Evolutionary conservation across 2,888 invertebrate species (phyloP), one percentile per base, ranked within the genome.

Genomic region (Celastrina argiolus): DNA sequence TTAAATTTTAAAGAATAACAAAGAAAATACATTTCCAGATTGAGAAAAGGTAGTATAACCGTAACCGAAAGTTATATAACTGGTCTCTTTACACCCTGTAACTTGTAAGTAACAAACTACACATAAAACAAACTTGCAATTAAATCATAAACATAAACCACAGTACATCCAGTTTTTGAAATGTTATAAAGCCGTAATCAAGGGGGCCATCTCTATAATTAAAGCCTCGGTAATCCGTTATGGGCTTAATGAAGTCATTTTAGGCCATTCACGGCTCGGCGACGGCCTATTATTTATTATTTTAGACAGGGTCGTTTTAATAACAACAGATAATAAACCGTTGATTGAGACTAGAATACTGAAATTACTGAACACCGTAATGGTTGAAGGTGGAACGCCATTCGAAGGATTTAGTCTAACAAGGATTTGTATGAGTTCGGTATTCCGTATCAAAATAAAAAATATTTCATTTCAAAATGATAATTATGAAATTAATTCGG

Each of bases 231-330:
- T 39, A 18, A 39, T 39, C 39, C 34, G 6, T 36, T 22, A 18
- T 61, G 22, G 59, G 36, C 36, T 61, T 61, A 61, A 39, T 61
- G 34, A 61, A 61, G 61, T 61, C 39, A 61, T 61, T 61, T 61
- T 61, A 61, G 39, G 61, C 36, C 22, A 61, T 61, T 61, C 61
- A 61, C 61, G 39, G 61, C 22, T 26, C 18, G 22, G 7, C 34
- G 36, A 36, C 12, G 39, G 61, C 14, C 36, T 58, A 22, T 36
- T 61, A 61, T 61, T 61, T 36, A 36, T 61, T 61, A 61, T 61
- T 61, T 61, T 39, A 61, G 22, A 34, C 1, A 14, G 61, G 61
- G 39, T 61, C 61, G 18, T 61, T 61, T 22, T 34, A 22, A 39
- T 61, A 61, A 39, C 61, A 61, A 61, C 22, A 39, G 34, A 14